A percentile compares a stretch with the other conserved stretches of the same genome.
Evolutionary conservation across 2,113 vertebrate species (phyloP).

Genomic region (Odobenus rosmarus): DNA sequence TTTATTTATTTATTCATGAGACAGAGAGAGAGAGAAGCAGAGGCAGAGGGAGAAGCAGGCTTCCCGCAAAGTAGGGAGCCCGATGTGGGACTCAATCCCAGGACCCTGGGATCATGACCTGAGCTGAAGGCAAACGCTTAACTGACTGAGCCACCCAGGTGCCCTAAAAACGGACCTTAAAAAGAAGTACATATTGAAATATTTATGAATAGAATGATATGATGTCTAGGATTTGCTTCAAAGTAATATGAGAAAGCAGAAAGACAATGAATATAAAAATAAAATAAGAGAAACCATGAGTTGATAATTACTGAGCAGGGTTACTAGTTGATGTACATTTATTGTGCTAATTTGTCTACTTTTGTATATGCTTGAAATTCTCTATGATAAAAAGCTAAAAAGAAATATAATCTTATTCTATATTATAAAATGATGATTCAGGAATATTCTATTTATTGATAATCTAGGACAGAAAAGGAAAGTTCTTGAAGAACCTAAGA

Average conservation of each 20-base stretch:
- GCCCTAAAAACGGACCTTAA: not conserved
- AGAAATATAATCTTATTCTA: not conserved
- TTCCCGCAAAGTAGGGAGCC: no score
- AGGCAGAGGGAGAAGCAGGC: no score
- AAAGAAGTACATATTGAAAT: not conserved
- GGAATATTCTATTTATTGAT: not conserved
- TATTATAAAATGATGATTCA: not conserved
- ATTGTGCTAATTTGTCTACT: not conserved
- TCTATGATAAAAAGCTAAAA: not conserved
- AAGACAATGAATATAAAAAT: not conserved
- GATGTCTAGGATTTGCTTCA: not conserved
- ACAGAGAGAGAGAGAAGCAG: no score
- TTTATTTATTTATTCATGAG: no score
- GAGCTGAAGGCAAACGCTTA: no score
- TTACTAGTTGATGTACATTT: not conserved
- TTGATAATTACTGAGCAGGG: not conserved
- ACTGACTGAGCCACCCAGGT: no score
- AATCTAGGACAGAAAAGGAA: not conserved
- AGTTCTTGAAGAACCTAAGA: not conserved
- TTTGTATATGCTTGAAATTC: not conserved
- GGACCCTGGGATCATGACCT: no score
- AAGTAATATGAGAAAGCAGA: not conserved
- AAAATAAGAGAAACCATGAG: not conserved
- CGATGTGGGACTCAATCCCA: no score
- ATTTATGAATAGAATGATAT: not conserved